A percentile compares a stretch with the other conserved stretches of the same genome.
Evolutionary conservation across 2,888 invertebrate genomes (phyloP).

Genomic region (Acanthacorydalis orientalis): DNA sequence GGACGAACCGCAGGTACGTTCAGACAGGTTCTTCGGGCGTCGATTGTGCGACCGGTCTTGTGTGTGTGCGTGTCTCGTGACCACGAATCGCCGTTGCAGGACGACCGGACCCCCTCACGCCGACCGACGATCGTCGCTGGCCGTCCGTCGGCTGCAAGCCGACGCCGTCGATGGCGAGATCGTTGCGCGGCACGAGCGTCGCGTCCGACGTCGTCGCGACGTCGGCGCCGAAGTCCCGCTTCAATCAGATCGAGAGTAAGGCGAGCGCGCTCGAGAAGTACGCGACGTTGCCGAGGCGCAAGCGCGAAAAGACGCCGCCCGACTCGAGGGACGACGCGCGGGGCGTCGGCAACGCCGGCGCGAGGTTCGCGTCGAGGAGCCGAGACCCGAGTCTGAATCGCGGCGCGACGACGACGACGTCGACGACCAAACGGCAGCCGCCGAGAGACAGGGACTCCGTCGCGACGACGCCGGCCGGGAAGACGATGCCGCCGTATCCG

Average conservation of each 20-base stretch:
- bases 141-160: constrained; percentile 32
- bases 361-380: neutral
- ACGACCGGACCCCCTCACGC: constrained; percentile 1
- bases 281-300: constrained; percentile 59
- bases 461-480: constrained; percentile 26
- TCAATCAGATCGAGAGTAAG: constrained; percentile 22
- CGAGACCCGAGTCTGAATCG: constrained; percentile 26
- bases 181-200: constrained; percentile 22
- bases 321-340: constrained; percentile 12
- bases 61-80: no score
- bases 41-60: no score
- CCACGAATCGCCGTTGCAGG: neutral
- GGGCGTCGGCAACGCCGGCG: constrained; percentile 11
- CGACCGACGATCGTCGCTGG: constrained; percentile 52
- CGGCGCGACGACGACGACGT: constrained; percentile 17
- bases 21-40: no score
- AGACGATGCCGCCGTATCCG: constrained; percentile 31
- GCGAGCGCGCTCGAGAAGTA: constrained; percentile 49
- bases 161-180: constrained; percentile 17
- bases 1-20: no score
- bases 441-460: neutral
- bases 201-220: constrained; percentile 10
- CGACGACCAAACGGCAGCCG: constrained; percentile 18
- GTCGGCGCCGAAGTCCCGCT: constrained; percentile 15
- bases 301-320: constrained; percentile 41